Percentiles rank a stretch among this genome's conserved stretches.
Conservation (phyloP, 1,140 invertebrate genomes). For the Pseudoatta argentina region DNA sequence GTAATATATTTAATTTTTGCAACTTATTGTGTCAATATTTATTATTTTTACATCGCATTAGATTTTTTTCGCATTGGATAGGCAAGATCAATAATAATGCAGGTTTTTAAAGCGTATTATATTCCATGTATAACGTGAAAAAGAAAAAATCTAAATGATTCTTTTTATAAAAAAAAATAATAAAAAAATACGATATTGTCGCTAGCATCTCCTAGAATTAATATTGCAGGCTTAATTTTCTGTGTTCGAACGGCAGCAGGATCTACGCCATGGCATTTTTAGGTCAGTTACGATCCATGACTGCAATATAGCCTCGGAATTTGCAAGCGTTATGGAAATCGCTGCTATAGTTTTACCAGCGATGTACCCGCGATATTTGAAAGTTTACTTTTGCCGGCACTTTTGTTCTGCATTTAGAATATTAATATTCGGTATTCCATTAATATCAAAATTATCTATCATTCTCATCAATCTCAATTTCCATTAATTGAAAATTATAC, state of each 20-base stretch:
- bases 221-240: slow-evolving; percentile 80
- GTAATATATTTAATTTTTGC: neutral
- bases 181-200: slow-evolving; percentile 39
- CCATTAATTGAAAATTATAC: slow-evolving; percentile 12
- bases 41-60: neutral
- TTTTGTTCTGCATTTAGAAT: neutral
- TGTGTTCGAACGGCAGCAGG: slow-evolving; percentile 56
- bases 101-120: neutral
- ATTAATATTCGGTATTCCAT: neutral
- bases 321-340: slow-evolving; percentile 69
- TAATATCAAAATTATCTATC: neutral
- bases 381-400: slow-evolving; percentile 1
- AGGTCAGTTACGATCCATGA: slow-evolving; percentile 58
- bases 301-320: slow-evolving; percentile 35
- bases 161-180: neutral
- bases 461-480: neutral
- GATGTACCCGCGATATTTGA: slow-evolving; percentile 7
- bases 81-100: neutral
- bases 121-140: neutral
- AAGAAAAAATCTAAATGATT: neutral
- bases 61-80: neutral
- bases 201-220: slow-evolving; percentile 71
- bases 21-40: neutral
- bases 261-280: slow-evolving; percentile 67
- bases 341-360: slow-evolving; percentile 35